These are phyloP conservation scores for Thumatha senex DNA, from an alignment of 2,888 invertebrate genomes.

Conservation along the genomic window DNA sequence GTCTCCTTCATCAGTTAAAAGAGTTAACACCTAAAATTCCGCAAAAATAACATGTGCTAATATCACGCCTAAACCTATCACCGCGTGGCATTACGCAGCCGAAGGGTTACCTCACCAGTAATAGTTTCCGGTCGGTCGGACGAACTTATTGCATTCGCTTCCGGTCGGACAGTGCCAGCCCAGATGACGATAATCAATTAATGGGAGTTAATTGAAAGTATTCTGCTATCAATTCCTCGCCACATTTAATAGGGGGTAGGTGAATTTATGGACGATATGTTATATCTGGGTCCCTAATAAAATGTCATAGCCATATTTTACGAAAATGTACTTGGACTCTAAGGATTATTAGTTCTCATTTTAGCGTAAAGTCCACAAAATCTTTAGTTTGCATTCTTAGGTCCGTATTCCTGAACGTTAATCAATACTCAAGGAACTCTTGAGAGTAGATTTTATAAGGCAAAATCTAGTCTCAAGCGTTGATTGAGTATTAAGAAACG, in stretches of 20 bases:
- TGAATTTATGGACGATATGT: slow-evolving; percentile 36
- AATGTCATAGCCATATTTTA: too few relatives aligned
- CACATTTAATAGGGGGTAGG: slow-evolving; percentile 35
- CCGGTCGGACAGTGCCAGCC: slow-evolving; percentile 39
- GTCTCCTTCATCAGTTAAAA: too few relatives aligned
- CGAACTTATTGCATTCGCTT: slow-evolving; percentile 61
- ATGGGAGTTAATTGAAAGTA: slow-evolving; percentile 57
- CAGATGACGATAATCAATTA: slow-evolving; percentile 52
- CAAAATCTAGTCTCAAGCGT: too few relatives aligned
- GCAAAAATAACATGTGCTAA: not conserved
- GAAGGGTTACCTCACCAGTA: slow-evolving; percentile 38
- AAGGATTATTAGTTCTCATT: too few relatives aligned
- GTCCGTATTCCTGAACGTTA: too few relatives aligned
- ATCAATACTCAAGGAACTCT: too few relatives aligned
- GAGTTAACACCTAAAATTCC: too few relatives aligned
- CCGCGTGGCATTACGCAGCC: slow-evolving; percentile 12
- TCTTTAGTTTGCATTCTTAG: too few relatives aligned
- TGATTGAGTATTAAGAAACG: too few relatives aligned
- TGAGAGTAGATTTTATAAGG: too few relatives aligned
- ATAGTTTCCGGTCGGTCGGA: slow-evolving; percentile 61
- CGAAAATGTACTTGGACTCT: too few relatives aligned
- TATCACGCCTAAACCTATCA: slow-evolving; percentile 14
- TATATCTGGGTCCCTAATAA: slow-evolving; percentile 24
- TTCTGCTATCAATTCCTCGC: slow-evolving; percentile 47
- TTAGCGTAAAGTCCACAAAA: too few relatives aligned